Base-by-base conservation (phyloP, 2,113 vertebrate genomes). In the Amazona guildingii region DNA sequence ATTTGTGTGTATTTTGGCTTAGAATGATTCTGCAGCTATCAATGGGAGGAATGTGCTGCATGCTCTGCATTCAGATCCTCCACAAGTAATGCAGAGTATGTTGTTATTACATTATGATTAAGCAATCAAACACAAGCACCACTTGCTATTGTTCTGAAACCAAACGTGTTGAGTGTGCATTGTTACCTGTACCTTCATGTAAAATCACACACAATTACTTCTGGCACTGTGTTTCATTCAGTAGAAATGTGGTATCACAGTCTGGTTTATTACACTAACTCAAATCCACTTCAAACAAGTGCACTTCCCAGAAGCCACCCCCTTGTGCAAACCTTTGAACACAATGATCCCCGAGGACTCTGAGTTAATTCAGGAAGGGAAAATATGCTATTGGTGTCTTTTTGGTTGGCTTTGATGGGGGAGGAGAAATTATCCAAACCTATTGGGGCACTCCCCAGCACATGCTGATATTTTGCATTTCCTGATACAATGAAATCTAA, bases 21-120 rank as follows among this genome's bases (percentile, higher is more conserved):
- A 12, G 48, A 18, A 5, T 2, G 49, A 55, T 31, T 7, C 68
- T 93, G 79, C 68, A 90, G 79, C 70, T 88, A 78, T 69, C 94
- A 57, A 7, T 31, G 69, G 90, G 64, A 96, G 86, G 91, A 94
- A 96, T 94, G 95, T 96, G 96, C 95, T 96, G 94, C 95, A 41
- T 17, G 73, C 39, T 94, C 83, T 57, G 80, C 89, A 93, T 90
- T 90, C 35, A 5, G 83, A 49, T 90, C 76, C 90, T 95, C 88
- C 6, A 10, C 75, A 70, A 94, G 74, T 57, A 29, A 9, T 3
- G 2, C 25, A 2, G 55, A 86, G 76, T 8, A 15, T 90, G 93
- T 66, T 15, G 44, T 93, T 82, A 92, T 68, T 92, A 63, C 81
- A 89, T 86, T 57, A 59, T 49, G 57, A 91, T 91, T 55, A 69